phyloP scores from a whole-genome alignment of 2,888 invertebrate species.

The Chorisops tibialis region DNA sequence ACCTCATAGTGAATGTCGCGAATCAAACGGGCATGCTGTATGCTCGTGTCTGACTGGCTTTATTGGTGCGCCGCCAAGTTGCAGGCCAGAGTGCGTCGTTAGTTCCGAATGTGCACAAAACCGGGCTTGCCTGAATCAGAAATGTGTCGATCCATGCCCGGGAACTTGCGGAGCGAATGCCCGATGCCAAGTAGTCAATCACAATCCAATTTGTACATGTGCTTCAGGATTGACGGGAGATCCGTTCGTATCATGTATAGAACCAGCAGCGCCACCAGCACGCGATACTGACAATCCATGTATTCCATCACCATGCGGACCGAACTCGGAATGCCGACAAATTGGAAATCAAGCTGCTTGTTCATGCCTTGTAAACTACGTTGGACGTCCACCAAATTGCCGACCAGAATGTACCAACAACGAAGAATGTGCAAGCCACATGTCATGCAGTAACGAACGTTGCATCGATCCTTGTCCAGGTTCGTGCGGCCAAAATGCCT shows the following conservation, averaged over 20 bases:
- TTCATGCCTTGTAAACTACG: constrained; percentile 74
- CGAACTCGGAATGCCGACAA: constrained; percentile 76
- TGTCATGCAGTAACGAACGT: constrained; percentile 76
- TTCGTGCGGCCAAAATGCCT: constrained; percentile 73
- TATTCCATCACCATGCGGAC: constrained; percentile 77
- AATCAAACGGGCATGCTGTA: constrained; percentile 60
- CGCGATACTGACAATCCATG: constrained; percentile 63
- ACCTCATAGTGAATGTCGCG: constrained; percentile 63
- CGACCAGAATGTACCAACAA: constrained; percentile 78
- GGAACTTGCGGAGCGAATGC: constrained; percentile 65
- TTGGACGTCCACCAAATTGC: constrained; percentile 83
- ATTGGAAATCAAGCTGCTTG: constrained; percentile 81
- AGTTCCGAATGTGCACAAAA: constrained; percentile 66
- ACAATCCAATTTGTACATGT: constrained; percentile 67
- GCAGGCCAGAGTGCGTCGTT: constrained; percentile 64
- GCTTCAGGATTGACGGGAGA: constrained; percentile 61
- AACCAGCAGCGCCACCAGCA: constrained; percentile 48
- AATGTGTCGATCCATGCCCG: constrained; percentile 65
- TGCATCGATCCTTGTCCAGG: constrained; percentile 82
- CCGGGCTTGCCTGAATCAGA: constrained; percentile 60
- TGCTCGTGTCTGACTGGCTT: constrained; percentile 63
- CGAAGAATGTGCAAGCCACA: constrained; percentile 76
- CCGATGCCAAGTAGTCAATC: constrained; percentile 64
- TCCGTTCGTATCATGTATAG: constrained; percentile 58
- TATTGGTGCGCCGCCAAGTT: constrained; percentile 62